Evolutionary conservation across 2,113 vertebrate species (phyloP).

Genomic region (Glaucomys volans): DNA sequence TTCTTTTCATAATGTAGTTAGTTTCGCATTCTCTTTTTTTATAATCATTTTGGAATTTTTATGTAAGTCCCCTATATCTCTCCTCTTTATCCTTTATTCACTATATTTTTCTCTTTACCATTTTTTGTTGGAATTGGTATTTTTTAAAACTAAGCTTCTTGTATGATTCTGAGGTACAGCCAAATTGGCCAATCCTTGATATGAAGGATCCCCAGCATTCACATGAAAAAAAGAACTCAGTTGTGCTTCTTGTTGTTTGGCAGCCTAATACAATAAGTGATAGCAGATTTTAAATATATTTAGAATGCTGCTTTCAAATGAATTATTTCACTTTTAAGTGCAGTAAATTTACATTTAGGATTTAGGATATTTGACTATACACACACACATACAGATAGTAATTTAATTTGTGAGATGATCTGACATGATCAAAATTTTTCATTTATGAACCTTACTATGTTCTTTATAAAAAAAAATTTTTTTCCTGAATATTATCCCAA

Average conservation of each 20-base stretch:
- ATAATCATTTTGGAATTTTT: not conserved
- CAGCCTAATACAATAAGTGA: not conserved
- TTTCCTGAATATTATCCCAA: not conserved
- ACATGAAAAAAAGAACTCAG: not conserved
- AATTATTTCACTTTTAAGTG: constrained; percentile 41
- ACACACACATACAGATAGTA: not conserved
- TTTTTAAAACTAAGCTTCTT: not conserved
- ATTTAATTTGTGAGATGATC: not conserved
- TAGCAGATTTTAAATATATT: not conserved
- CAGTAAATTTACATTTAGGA: constrained; percentile 23
- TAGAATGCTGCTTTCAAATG: not conserved
- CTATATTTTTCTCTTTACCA: constrained; percentile 1
- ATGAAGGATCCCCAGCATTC: not conserved
- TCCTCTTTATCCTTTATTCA: not conserved
- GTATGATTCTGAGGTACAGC: not conserved
- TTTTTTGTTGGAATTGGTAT: not conserved
- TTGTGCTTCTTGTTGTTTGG: not conserved
- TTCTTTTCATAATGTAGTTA: constrained; percentile 14
- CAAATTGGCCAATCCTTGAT: not conserved
- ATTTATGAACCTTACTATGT: not conserved
- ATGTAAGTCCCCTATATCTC: not conserved
- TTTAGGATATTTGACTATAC: constrained; percentile 19
- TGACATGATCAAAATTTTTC: not conserved
- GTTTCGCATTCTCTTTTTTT: not conserved
- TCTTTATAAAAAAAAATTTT: not conserved